These are phyloP conservation scores for Rhabditoides inermis DNA, from an alignment of 2,888 invertebrate species.

Conservation along the genomic window DNA sequence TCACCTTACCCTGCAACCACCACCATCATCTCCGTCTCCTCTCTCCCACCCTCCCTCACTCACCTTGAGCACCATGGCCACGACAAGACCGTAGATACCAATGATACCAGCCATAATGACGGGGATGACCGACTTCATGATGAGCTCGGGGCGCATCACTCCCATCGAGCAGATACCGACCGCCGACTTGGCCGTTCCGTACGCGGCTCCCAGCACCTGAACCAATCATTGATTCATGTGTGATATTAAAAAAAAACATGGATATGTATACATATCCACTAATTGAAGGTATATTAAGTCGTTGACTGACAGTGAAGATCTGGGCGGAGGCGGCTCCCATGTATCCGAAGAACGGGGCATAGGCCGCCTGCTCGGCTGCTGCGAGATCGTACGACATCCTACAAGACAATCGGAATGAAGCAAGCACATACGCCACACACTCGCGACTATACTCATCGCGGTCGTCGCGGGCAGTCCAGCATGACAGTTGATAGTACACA, in stretches of 20 bases:
- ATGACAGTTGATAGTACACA: too few species aligned
- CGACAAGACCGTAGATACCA: slow-evolving; percentile 82
- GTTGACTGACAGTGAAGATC: slow-evolving; percentile 18
- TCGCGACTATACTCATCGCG: too few species aligned
- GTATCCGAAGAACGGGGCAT: slow-evolving; percentile 27
- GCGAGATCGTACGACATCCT: slow-evolving; percentile 24
- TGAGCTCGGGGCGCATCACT: slow-evolving; percentile 98
- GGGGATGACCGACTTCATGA: slow-evolving; percentile 99
- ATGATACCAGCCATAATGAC: slow-evolving; percentile 59
- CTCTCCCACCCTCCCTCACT: too few species aligned
- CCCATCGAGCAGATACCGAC: slow-evolving; percentile 99
- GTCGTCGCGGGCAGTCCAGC: too few species aligned
- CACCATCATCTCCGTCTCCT: too few species aligned
- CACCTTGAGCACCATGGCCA: slow-evolving; percentile 92
- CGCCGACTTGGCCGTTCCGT: slow-evolving; percentile 91
- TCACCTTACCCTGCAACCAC: slow-evolving; percentile 71
- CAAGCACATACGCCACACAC: too few species aligned
- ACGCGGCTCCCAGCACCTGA: slow-evolving; percentile 48
- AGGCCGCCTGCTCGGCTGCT: slow-evolving; percentile 23
- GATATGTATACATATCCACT: too few species aligned
- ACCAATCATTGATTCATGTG: too few species aligned
- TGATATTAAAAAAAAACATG: too few species aligned
- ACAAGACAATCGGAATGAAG: too few species aligned
- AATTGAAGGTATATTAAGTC: too few species aligned
- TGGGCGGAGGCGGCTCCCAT: slow-evolving; percentile 30